A percentile compares a stretch with the other conserved stretches of the same genome.
These are phyloP conservation scores for Epicauta chinensis DNA, from an alignment of 1,140 invertebrate species.

Conservation along the genomic window DNA sequence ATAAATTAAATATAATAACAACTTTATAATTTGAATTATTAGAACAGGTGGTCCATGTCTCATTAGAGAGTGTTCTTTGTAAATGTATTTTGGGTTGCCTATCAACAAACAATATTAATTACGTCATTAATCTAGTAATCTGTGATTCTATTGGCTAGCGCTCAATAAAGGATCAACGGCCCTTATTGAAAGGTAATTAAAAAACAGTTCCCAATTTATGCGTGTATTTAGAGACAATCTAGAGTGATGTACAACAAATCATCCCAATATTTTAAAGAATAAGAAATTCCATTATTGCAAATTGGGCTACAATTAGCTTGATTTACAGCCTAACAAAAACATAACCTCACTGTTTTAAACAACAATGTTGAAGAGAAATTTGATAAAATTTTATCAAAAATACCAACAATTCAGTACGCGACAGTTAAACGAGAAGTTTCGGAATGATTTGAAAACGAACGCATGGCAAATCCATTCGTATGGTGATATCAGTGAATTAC, in stretches of 20 bases:
- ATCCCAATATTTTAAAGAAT: not conserved
- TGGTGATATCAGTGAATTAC: conserved; percentile 59
- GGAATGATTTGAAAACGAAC: conserved; percentile 47
- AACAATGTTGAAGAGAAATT: conserved; percentile 10
- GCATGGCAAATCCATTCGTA: conserved; percentile 76
- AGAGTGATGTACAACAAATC: not conserved
- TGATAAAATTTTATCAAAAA: conserved; percentile 6
- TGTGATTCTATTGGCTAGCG: no score
- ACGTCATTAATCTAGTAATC: no score
- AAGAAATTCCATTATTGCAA: not conserved
- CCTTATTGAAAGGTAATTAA: no score
- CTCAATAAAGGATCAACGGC: no score
- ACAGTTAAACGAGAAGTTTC: conserved; percentile 8
- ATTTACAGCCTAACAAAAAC: not conserved
- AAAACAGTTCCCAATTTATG: no score
- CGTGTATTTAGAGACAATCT: not conserved
- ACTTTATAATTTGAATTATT: no score
- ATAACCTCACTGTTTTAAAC: conserved; percentile 7
- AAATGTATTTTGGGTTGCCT: no score
- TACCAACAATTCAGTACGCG: not conserved
- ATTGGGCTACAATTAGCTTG: not conserved
- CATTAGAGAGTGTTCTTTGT: no score
- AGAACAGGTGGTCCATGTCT: no score
- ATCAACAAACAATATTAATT: no score
- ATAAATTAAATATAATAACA: no score